Percentiles rank a stretch among this genome's conserved stretches.
Evolutionary conservation across 1,140 invertebrate genomes (phyloP).

Genomic region (Papilio glaucus): DNA sequence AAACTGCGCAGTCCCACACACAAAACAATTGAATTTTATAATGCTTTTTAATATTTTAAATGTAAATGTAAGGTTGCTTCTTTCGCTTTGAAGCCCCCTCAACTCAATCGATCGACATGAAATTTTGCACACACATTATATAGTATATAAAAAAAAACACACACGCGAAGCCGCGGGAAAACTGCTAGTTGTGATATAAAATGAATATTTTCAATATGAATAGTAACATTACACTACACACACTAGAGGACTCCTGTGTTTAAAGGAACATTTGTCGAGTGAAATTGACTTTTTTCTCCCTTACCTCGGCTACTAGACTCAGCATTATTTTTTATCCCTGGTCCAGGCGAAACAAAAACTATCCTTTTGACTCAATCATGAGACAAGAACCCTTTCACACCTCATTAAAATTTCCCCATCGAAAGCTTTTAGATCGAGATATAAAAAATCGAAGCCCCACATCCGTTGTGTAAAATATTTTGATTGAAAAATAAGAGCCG

Average conservation of each 20-base stretch:
- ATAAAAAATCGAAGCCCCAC: constrained; percentile 59
- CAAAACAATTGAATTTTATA: not conserved
- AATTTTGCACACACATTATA: not conserved
- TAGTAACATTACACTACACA: not conserved
- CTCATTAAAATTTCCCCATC: constrained; percentile 70
- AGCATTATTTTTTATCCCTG: constrained; percentile 43
- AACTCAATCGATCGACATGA: not conserved
- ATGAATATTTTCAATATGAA: not conserved
- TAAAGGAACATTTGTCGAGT: not conserved
- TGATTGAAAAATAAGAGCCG: constrained; percentile 79
- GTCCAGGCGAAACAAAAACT: constrained; percentile 51
- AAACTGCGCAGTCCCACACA: not conserved
- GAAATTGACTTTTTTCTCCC: constrained; percentile 26
- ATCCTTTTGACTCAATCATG: constrained; percentile 67
- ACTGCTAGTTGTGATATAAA: not conserved
- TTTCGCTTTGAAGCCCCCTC: not conserved
- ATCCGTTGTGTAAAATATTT: constrained; percentile 76
- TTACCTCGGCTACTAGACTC: constrained; percentile 12
- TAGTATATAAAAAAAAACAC: not conserved
- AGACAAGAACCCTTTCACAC: constrained; percentile 73
- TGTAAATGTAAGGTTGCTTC: not conserved
- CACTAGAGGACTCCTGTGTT: not conserved
- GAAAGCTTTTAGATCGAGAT: constrained; percentile 48
- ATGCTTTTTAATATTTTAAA: not conserved
- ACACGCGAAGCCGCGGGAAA: not conserved